Evolutionary conservation across 2,113 vertebrate genomes (phyloP).

Genomic region (Lota lota): DNA sequence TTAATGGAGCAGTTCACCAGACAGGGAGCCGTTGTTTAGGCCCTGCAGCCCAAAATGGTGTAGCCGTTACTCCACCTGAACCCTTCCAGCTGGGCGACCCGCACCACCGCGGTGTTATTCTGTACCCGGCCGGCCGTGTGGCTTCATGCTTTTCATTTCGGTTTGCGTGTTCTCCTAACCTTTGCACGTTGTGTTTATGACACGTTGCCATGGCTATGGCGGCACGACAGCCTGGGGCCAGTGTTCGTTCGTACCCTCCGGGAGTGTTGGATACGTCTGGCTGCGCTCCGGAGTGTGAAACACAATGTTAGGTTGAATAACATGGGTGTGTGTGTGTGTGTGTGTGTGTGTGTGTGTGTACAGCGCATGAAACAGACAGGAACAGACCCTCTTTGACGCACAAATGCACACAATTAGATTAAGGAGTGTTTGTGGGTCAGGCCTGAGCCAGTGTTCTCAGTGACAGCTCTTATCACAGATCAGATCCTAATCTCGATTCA

Average conservation of each 20-base stretch:
- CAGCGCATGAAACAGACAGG: neutral
- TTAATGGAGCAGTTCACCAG: constrained; percentile 46
- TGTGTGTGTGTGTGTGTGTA: neutral
- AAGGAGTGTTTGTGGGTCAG: neutral
- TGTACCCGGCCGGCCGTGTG: constrained; percentile 5
- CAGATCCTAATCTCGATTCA: constrained; percentile 58
- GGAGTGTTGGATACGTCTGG: constrained; percentile 42
- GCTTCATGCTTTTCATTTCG: constrained; percentile 29
- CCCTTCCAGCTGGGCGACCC: constrained; percentile 21
- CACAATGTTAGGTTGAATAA: constrained; percentile 37
- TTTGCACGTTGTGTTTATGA: constrained; percentile 50
- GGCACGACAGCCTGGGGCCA: constrained; percentile 38
- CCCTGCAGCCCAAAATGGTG: constrained; percentile 17
- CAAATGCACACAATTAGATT: neutral
- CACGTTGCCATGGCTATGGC: constrained; percentile 37
- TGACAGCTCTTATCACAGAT: constrained; percentile 42
- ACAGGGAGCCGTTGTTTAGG: constrained; percentile 24
- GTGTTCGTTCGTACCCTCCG: constrained; percentile 17
- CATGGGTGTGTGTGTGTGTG: constrained; percentile 4
- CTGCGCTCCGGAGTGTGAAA: constrained; percentile 34
- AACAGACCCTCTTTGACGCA: neutral
- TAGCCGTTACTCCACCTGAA: constrained; percentile 20
- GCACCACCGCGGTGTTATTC: neutral
- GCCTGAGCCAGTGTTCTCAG: constrained; percentile 22
- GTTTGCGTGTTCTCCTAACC: constrained; percentile 17